Base-by-base conservation (phyloP, 2,113 vertebrate genomes). In the Esox niger region DNA sequence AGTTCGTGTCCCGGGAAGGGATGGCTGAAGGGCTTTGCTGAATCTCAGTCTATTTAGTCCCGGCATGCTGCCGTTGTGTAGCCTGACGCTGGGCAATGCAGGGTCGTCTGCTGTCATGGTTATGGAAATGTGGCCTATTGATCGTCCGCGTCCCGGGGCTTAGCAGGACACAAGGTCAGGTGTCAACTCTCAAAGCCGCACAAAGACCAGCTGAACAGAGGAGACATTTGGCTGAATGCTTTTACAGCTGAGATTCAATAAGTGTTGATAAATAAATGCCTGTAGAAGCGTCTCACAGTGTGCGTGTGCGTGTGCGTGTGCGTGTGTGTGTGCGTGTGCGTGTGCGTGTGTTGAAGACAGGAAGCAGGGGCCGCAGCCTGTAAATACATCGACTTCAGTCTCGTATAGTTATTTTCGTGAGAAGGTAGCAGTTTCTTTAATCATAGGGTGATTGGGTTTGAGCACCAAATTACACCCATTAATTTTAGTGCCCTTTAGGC, bases 31-130 rank as follows among this genome's bases (percentile, higher is more conserved):
- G 66, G 61, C 66, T 27, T 68, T 79, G 61, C 78, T 74, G 77
- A 35, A 35, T 69, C 75, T 29, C 73, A 83, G 83, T 87, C 83
- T 68, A 86, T 88, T 88, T 85, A 77, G 86, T 87, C 87, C 78
- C 74, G 8, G 0, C 8, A 2, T 35, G 9, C 33, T 35, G 33
- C 33, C 31, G 66, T 77, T 74, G 82, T 87, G 82, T 75, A 75
- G 67, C 61, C 61, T 63, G 76, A 70, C n/a, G 59, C 69, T 58
- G 23, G 68, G 75, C 3, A 11, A 35, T 75, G 74, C 81, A 38
- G 76, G 77, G 84, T 88, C 84, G 87, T 85, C 86, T 89, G 87
- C 33, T 35, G 79, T 86, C 77, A 88, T 88, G 86, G 87, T 87
- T 74, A 90, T 90, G 90, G 88, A 88, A 91, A 90, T 90, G 79